Evolutionary conservation across 2,888 invertebrate species (phyloP).

Genomic region (Ctenicera cuprea): DNA sequence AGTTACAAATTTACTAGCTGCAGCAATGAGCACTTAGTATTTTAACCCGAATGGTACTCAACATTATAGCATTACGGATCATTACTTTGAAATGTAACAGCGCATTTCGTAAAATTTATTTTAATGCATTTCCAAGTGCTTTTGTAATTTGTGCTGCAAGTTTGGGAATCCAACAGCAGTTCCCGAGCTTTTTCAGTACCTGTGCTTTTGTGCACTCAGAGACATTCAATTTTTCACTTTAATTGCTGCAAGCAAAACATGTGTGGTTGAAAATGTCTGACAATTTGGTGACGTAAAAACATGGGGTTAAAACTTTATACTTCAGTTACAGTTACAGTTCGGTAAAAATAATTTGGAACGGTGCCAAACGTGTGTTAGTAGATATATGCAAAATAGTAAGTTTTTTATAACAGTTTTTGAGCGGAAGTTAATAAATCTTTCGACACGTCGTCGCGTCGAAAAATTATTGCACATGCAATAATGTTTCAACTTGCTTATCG

Average conservation of each 20-base stretch:
- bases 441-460: neutral
- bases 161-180: neutral
- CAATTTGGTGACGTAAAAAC: constrained; percentile 37
- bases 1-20: neutral
- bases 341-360: constrained; percentile 35
- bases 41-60: constrained; percentile 43
- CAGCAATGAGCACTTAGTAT: constrained; percentile 33
- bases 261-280: constrained; percentile 33
- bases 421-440: constrained; percentile 1
- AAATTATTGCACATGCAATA: neutral
- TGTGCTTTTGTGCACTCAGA: neutral
- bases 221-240: constrained; percentile 33
- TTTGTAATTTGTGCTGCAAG: constrained; percentile 34
- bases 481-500: too few relatives aligned
- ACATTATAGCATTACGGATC: constrained; percentile 47
- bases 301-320: constrained; percentile 22
- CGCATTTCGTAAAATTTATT: constrained; percentile 45
- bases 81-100: constrained; percentile 44
- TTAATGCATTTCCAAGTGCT: constrained; percentile 48
- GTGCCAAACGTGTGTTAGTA: constrained; percentile 26
- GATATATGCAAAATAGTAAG: constrained; percentile 11
- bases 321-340: constrained; percentile 16
- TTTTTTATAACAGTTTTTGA: constrained; percentile 4
- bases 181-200: neutral
- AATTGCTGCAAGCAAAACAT: constrained; percentile 20